Conservation (phyloP, 1,140 invertebrate genomes). For the Bradynema listronoti region DNA sequence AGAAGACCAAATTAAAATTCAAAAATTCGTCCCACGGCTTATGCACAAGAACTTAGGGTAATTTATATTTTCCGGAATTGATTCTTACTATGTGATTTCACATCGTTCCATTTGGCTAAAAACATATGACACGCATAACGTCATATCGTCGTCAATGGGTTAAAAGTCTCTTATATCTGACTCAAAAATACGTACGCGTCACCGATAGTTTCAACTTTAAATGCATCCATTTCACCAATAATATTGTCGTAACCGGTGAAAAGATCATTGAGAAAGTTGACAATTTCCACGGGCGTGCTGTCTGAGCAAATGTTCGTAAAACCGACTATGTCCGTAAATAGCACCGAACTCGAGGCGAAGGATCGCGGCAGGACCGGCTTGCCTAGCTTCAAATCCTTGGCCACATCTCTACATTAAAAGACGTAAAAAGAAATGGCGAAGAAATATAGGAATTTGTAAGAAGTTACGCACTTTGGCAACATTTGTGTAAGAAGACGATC, state of each 20-base stretch:
- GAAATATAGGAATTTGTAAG: conserved; percentile 3
- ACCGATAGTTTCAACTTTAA: conserved; percentile 50
- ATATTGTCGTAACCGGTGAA: conserved; percentile 58
- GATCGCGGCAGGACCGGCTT: conserved; percentile 58
- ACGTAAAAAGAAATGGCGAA: conserved; percentile 3
- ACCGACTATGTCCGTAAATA: conserved; percentile 56
- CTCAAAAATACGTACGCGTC: not conserved
- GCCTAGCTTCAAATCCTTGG: conserved; percentile 59
- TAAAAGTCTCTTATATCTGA: too few species aligned
- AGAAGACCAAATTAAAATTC: too few species aligned
- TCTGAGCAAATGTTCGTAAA: conserved; percentile 53
- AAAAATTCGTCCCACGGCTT: too few species aligned
- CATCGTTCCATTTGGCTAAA: too few species aligned
- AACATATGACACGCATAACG: too few species aligned
- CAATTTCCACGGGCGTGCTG: conserved; percentile 48
- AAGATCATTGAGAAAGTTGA: conserved; percentile 55
- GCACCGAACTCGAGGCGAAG: conserved; percentile 59
- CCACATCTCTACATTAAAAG: conserved; percentile 46
- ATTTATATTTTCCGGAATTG: too few species aligned
- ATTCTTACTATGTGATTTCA: too few species aligned
- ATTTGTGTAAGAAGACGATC: conserved; percentile 55
- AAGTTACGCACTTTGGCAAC: conserved; percentile 39
- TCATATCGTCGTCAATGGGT: too few species aligned
- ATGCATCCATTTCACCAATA: conserved; percentile 57
- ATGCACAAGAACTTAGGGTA: too few species aligned